Evolutionary conservation across 2,113 vertebrate species (phyloP).

Genomic region (Candoia aspera): DNA sequence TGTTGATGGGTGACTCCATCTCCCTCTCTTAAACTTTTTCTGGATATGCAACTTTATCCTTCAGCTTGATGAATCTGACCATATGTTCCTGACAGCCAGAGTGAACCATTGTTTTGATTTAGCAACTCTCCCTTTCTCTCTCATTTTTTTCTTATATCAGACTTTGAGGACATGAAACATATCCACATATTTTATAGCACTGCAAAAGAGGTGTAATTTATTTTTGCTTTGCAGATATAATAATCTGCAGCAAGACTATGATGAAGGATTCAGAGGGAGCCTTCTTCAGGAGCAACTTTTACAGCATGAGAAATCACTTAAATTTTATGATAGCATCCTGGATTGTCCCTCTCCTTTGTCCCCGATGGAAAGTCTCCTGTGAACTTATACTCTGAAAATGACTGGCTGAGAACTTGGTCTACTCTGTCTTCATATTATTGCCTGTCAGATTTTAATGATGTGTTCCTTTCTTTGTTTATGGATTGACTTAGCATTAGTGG

Average conservation of each 20-base stretch:
- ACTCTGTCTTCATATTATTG: constrained; percentile 12
- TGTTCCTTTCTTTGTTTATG: constrained; percentile 6
- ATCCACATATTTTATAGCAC: background rate
- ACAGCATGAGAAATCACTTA: constrained; percentile 78
- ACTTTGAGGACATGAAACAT: background rate
- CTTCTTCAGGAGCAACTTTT: constrained; percentile 81
- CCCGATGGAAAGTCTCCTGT: constrained; percentile 75
- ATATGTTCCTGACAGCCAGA: background rate
- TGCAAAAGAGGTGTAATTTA: background rate
- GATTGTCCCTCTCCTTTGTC: constrained; percentile 73
- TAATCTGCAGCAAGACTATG: constrained; percentile 76
- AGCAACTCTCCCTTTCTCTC: background rate
- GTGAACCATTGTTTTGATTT: background rate
- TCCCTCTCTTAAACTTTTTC: background rate
- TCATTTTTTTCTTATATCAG: background rate
- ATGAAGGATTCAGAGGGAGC: constrained; percentile 67
- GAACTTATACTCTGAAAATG: constrained; percentile 46
- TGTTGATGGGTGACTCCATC: background rate
- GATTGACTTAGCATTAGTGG: constrained; percentile 26
- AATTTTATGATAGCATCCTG: constrained; percentile 79
- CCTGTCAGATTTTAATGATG: background rate
- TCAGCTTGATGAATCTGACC: background rate
- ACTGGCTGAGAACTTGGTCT: background rate
- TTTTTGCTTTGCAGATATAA: constrained; percentile 75
- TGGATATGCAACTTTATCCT: background rate